Base-by-base conservation (phyloP, 2,113 vertebrate species). In the Capreolus pygargus region DNA sequence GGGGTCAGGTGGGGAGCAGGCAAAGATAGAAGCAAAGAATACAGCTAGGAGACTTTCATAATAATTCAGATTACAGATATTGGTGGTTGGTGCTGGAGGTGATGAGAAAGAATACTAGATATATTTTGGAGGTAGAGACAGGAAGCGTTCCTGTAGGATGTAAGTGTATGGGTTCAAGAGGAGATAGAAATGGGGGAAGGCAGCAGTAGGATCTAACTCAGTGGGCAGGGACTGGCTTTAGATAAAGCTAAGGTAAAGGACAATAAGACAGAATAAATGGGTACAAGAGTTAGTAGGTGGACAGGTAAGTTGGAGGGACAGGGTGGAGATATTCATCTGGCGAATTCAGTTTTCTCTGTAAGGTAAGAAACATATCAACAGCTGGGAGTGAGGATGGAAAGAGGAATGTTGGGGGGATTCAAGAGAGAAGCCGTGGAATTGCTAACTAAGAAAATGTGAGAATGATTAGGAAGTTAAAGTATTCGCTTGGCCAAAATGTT, bases 1-100 rank as follows among this genome's bases (percentile, higher is more conserved):
- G 2, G 7, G 27, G 2, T 2, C 1, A 28, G 11, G 30, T 45
- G 7, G 3, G 4, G 15, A 47, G 2, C n/a, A 86, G 83, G 23
- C 1, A 55, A 87, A 50, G 33, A 15, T 1, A 39, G n/a, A 93
- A 88, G 6, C 45, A 33, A 91, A 54, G 2, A 0, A 23, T 14
- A 21, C 27, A 33, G 16, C 27, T 4, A 36, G 7, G 43, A 83
- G 10, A 45, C 4, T 79, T 55, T 2, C 78, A 27, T 25, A 50
- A 6, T 67, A 25, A 95, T 81, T 82, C 15, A 64, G 21, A 27
- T 57, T 78, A 87, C 9, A 85, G 50, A 61, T 9, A 4, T 2
- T 19, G 12, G 11, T 54, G n/a, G 61, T 43, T 14, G n/a, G 16
- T 7, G 43, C 11, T 67, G 39, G 15, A 67, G 33, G 47, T 30